Base-by-base conservation (phyloP, 1,140 invertebrate genomes). In the Teleogryllus occipitalis region DNA sequence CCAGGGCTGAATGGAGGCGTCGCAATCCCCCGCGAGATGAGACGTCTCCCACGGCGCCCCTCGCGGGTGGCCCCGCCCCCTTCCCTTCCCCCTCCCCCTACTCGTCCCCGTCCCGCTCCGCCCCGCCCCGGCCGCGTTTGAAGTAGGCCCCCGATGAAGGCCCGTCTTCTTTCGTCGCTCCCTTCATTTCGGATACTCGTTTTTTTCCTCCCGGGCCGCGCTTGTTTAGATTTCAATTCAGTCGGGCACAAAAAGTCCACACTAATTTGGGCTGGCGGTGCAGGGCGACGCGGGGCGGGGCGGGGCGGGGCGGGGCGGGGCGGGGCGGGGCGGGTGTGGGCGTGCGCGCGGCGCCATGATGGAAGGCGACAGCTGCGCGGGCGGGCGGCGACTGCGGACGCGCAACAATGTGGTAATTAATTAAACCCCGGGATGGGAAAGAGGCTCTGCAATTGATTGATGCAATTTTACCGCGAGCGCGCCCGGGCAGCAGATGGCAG, bases 381-480 rank as follows among this genome's bases (percentile, higher is more conserved):
- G 54, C 54, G 54, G 54, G 54, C 18, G n/a, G 54, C 54, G 54
- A 10, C 54, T 0, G 10, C 10, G 54, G 54, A 65, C 54, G 18
- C 54, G 54, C 54, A 65, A 65, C 54, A 65, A 65, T 65, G 54
- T 65, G 54, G 54, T 65, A 65, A 65, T 65, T 65, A 65, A 65
- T 65, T 10, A 65, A 65, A 65, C 54, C 10, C 54, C 10, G 54
- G 54, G 54, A 65, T 14, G 18, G 54, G 18, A 14, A 65, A 18
- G 18, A 18, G 10, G 10, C 10, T 65, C 10, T 65, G 54, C 54
- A 65, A 65, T 65, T 65, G 54, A 65, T 65, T 65, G 54, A 65
- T 65, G 10, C 54, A 65, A 65, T 65, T 65, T 65, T 65, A 10
- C 54, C 54, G 54, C 54, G 54, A 10, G 54, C 54, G 54, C 54